These are phyloP conservation scores for Bradypodion ventrale DNA, from an alignment of 2,797 vertebrate species.

Conservation along the genomic window DNA sequence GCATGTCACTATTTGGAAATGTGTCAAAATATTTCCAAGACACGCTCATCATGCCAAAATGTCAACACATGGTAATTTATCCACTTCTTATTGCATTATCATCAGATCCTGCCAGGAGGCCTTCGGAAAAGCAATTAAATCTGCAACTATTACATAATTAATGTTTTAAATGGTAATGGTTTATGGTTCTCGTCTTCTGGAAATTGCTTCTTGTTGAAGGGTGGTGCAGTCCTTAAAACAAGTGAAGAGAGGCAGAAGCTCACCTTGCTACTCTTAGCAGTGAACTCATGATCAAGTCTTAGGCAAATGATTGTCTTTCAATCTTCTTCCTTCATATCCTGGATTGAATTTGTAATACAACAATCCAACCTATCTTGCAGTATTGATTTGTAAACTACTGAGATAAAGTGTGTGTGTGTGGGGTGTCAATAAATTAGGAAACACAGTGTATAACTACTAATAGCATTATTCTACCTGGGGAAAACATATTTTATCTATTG, in stretches of 20 bases:
- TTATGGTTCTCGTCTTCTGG: neutral
- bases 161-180: neutral
- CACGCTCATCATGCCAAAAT: neutral
- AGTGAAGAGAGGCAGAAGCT: neutral
- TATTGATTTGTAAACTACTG: neutral
- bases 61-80: neutral
- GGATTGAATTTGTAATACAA: neutral
- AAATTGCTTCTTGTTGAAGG: neutral
- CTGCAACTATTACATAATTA: neutral
- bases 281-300: neutral
- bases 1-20: neutral
- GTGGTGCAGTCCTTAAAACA: neutral
- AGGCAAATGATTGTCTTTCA: neutral
- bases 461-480: neutral
- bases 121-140: neutral
- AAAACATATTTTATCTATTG: neutral
- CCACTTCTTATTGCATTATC: conserved; percentile 1
- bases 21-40: conserved; percentile 2
- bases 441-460: neutral
- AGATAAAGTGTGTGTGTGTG: too few relatives aligned
- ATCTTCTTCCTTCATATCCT: neutral
- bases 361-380: neutral
- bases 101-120: neutral
- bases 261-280: neutral
- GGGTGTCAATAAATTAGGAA: neutral